Percentiles rank a stretch among this genome's conserved stretches.
These are phyloP conservation scores for Pelusios castaneus DNA, from an alignment of 2,113 vertebrate genomes.

Conservation along the genomic window DNA sequence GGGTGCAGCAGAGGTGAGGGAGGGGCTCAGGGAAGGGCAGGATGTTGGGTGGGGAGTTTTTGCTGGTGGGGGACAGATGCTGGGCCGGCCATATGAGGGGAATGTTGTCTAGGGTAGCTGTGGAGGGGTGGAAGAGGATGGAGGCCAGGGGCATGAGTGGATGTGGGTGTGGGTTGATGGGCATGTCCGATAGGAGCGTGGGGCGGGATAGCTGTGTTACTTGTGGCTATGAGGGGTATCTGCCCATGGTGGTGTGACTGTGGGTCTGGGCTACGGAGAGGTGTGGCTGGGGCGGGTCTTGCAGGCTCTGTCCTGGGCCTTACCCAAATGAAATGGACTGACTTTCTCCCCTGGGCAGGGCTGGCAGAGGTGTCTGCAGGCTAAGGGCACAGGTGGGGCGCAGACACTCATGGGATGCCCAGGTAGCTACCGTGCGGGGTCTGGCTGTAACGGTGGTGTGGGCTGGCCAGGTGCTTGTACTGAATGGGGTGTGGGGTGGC, in stretches of 20 bases:
- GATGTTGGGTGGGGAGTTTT: not conserved
- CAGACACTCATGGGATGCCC: not conserved
- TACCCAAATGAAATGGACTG: not conserved
- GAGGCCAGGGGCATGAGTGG: not conserved
- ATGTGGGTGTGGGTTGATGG: no score
- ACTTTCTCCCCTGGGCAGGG: not conserved
- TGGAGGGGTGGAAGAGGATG: not conserved
- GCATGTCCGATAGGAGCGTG: no score
- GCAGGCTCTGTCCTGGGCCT: not conserved
- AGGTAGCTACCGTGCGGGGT: not conserved
- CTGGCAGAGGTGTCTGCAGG: not conserved
- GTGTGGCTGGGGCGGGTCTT: not conserved
- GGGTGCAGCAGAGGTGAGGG: no score
- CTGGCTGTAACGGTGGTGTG: not conserved
- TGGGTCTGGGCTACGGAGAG: not conserved
- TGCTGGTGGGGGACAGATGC: not conserved
- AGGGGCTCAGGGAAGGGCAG: no score
- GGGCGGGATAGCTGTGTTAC: no score
- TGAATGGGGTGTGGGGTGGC: not conserved
- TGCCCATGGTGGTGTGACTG: no score
- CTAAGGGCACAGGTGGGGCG: no score
- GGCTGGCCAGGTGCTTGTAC: not conserved
- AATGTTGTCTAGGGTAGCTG: rapidly evolving
- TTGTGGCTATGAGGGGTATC: not conserved
- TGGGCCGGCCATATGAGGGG: not conserved